Evolutionary conservation across 2,888 invertebrate genomes (phyloP).

Genomic region (Colletes collaris): DNA sequence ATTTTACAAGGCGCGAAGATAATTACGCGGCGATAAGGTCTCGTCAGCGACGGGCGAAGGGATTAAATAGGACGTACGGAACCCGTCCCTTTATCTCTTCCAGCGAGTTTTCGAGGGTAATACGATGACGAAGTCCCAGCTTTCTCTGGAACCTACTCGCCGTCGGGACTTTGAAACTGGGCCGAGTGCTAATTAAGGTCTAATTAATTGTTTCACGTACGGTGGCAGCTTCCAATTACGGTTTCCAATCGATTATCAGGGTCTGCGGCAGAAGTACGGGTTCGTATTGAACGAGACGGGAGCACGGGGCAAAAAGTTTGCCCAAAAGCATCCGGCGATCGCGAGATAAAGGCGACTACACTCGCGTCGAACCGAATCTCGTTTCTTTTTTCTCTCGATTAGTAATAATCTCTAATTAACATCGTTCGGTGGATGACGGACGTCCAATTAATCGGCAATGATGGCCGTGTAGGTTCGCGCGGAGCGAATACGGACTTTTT

Average conservation of each 20-base stretch:
- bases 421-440: constrained; percentile 46
- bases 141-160: constrained; percentile 3
- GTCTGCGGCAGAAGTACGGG: constrained; percentile 35
- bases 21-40: constrained; percentile 43
- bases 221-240: constrained; percentile 68
- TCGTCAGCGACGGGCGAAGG: constrained; percentile 16
- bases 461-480: neutral
- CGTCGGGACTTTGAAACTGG: constrained; percentile 64
- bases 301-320: neutral
- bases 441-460: constrained; percentile 42
- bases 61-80: constrained; percentile 40
- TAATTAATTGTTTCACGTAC: constrained; percentile 69
- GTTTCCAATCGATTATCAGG: constrained; percentile 63
- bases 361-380: no score
- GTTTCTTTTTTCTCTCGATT: constrained; percentile 58
- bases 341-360: no score
- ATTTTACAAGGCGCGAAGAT: constrained; percentile 25
- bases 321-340: no score
- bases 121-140: constrained; percentile 41
- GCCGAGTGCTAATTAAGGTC: constrained; percentile 67
- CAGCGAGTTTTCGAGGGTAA: constrained; percentile 45
- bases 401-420: constrained; percentile 72
- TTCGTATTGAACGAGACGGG: constrained; percentile 39
- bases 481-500: no score
- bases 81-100: constrained; percentile 36